Conservation (phyloP, 2,113 vertebrate genomes). For the Antechinus stuartii region DNA sequence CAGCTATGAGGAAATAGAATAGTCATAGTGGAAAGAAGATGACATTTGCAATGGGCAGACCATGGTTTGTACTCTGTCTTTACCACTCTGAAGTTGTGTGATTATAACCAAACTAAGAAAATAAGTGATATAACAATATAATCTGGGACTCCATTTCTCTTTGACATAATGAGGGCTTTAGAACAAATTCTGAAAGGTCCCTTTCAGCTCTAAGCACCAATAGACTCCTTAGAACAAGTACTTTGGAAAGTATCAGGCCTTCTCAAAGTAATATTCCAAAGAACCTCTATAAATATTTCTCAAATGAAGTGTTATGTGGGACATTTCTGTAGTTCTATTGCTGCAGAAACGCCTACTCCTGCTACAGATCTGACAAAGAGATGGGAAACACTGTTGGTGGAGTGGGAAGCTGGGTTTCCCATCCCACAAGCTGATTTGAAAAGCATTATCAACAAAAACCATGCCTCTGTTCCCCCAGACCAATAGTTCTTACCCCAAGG, state of each 20-base stretch:
- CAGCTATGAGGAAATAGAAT: neutral
- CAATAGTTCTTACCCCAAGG: neutral
- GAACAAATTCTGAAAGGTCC: neutral
- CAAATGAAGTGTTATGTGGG: slow-evolving; percentile 13
- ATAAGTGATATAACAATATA: neutral
- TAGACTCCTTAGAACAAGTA: slow-evolving; percentile 28
- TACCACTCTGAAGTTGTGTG: neutral
- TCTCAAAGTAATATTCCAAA: slow-evolving; percentile 42
- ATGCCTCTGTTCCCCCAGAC: neutral
- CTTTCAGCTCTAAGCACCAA: neutral
- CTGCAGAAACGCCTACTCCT: slow-evolving; percentile 53
- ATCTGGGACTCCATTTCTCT: neutral
- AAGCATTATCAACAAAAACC: neutral
- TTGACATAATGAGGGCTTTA: neutral
- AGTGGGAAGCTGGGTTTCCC: slow-evolving; percentile 16
- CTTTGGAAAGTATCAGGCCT: slow-evolving; percentile 48
- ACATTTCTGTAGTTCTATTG: slow-evolving; percentile 38
- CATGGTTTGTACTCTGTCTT: neutral
- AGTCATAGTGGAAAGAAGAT: neutral
- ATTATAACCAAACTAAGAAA: neutral
- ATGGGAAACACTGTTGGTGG: slow-evolving; percentile 10
- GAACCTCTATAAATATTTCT: slow-evolving; percentile 57
- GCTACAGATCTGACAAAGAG: slow-evolving; percentile 24
- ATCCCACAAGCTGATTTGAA: neutral
- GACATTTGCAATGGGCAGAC: neutral